Conservation (phyloP, 2,888 invertebrate genomes). For the Linnaemya vulpina region DNA sequence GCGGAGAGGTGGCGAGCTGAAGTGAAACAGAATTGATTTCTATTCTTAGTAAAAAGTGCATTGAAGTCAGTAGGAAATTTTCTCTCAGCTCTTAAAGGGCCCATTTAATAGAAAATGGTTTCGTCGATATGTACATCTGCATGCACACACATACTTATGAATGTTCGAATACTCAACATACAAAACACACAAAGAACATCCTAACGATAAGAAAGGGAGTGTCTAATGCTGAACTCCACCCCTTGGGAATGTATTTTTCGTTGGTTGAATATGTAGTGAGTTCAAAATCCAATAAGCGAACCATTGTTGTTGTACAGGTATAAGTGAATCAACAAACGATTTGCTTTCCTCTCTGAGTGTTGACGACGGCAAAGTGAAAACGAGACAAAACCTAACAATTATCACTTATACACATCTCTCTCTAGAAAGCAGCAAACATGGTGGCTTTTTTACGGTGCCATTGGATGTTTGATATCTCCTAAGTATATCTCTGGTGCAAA, state of each 20-base stretch:
- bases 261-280: constrained; percentile 36
- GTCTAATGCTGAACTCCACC: constrained; percentile 25
- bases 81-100: constrained; percentile 16
- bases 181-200: background rate
- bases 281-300: constrained; percentile 78
- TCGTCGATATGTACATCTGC: background rate
- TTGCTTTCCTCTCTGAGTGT: constrained; percentile 38
- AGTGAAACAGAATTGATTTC: constrained; percentile 47
- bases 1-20: constrained; percentile 7
- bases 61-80: constrained; percentile 26
- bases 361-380: background rate
- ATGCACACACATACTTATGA: background rate
- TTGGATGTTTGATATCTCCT: constrained; percentile 59
- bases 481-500: constrained; percentile 43
- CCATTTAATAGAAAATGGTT: constrained; percentile 48
- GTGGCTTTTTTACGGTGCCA: constrained; percentile 42
- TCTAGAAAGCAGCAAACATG: constrained; percentile 50
- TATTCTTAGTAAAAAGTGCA: constrained; percentile 32
- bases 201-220: constrained; percentile 17
- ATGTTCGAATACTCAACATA: background rate
- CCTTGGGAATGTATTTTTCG: background rate
- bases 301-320: constrained; percentile 71
- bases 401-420: constrained; percentile 15
- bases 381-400: background rate
- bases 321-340: background rate